phyloP scores from a whole-genome alignment of 1,140 invertebrate species.

The Drosophila asahinai region DNA sequence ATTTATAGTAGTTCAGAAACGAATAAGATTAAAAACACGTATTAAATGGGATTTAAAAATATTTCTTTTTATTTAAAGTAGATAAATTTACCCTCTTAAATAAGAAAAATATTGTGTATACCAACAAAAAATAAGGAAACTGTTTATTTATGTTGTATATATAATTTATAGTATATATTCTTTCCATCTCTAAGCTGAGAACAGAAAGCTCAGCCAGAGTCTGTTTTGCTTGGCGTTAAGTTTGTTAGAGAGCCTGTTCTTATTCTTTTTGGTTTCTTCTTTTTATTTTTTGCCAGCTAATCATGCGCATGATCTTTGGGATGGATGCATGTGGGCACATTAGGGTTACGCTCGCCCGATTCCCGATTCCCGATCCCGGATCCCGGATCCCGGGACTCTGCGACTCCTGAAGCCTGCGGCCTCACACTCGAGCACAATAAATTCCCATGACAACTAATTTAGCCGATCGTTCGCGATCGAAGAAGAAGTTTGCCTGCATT shows the following conservation, averaged over 20 bases:
- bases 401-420: slow-evolving; percentile 16
- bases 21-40: no score
- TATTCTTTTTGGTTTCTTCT: neutral
- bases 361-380: slow-evolving; percentile 7
- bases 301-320: slow-evolving; percentile 73
- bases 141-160: neutral
- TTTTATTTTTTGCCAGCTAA: slow-evolving; percentile 49
- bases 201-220: slow-evolving; percentile 16
- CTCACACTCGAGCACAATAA: slow-evolving; percentile 76
- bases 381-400: neutral
- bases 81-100: no score
- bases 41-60: no score
- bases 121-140: no score
- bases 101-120: no score
- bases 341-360: slow-evolving; percentile 38
- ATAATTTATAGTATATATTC: neutral
- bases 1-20: no score
- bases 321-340: slow-evolving; percentile 54
- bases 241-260: neutral
- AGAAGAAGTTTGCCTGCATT: slow-evolving; percentile 55
- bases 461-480: slow-evolving; percentile 58
- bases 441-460: slow-evolving; percentile 83
- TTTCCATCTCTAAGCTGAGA: slow-evolving; percentile 29
- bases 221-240: slow-evolving; percentile 3
- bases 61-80: no score